Base-by-base conservation (phyloP, 2,888 invertebrate species). In the Amblyjoppa proteus region DNA sequence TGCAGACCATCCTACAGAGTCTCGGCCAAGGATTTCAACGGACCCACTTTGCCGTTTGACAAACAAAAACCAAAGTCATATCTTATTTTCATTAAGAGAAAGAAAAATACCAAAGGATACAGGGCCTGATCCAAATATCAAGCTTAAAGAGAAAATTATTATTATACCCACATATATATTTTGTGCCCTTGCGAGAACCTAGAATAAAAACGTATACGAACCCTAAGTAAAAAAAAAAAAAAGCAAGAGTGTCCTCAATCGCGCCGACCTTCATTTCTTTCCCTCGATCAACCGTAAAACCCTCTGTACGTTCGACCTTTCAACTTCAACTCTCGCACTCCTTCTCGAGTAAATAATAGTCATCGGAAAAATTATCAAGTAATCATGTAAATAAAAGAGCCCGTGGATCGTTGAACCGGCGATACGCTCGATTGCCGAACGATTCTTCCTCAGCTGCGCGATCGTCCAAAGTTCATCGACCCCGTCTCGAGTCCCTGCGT, bases 11-110 rank as follows among this genome's bases (percentile, higher is more conserved):
- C 86, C 89, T 95, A 53, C 95, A 94, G 88, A 95, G 95, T 88
- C 93, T 95, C 76, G 95, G 95, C 1, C 95, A 95, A 92, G 95
- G 95, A 75, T 95, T 95, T 87, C 94, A 94, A 70, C 93, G 95
- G 87, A 95, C 95, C 5, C 95, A 95, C 90, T 95, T 93, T 90
- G 95, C 94, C 56, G 95, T 95, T 66, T 95, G 88, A 92, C 11
- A 2, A 2, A 41, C 13, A 4, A 73, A 53, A 38, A 45, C 31
- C 9, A n/a, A 49, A 56, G 11, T 28, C 51, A 66, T 76, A 68
- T 85, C 76, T 80, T 64, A 41, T 28, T 56, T 64, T 31, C 49
- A 58, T 34, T 31, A 51, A 16, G 20, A 66, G 66, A 45, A 38
- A 74, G 74, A 74, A 61, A 49, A 49, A 16, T 45, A 49, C 34